Conservation (phyloP, 2,888 invertebrate genomes). For the Cataglyphis cursor region DNA sequence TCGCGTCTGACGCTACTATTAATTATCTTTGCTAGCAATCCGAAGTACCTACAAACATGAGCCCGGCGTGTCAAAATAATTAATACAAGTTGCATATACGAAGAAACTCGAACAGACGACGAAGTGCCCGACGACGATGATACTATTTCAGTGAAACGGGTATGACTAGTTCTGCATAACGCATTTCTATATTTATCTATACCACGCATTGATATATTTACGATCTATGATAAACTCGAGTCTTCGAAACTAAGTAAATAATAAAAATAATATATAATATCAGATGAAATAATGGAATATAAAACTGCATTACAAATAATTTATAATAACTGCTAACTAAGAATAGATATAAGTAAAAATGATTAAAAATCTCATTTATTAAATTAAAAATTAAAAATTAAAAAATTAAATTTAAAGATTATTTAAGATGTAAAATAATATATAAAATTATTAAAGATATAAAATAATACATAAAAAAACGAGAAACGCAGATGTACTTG, state of each 20-base stretch:
- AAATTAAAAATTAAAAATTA: not conserved
- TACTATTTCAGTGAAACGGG: constrained; percentile 68
- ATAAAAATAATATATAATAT: constrained; percentile 1
- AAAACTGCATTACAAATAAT: not conserved
- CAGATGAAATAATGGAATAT: not conserved
- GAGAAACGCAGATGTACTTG: not conserved
- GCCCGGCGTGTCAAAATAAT: constrained; percentile 72
- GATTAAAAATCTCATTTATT: not conserved
- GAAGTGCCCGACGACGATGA: constrained; percentile 31
- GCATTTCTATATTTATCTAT: not conserved
- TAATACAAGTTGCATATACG: constrained; percentile 64
- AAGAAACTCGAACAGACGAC: constrained; percentile 67
- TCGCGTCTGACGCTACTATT: constrained; percentile 72
- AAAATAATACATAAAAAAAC: not conserved
- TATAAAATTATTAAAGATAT: not conserved
- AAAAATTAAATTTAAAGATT: not conserved
- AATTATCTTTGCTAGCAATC: constrained; percentile 69
- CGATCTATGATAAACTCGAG: not conserved
- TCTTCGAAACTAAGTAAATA: not conserved
- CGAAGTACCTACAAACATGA: constrained; percentile 66
- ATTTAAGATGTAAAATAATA: not conserved
- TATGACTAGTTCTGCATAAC: constrained; percentile 62
- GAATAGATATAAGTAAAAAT: not conserved
- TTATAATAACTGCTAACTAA: not conserved
- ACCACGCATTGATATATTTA: constrained; percentile 17